phyloP scores from a whole-genome alignment of 2,113 vertebrate species.

The Dasypus novemcinctus region DNA sequence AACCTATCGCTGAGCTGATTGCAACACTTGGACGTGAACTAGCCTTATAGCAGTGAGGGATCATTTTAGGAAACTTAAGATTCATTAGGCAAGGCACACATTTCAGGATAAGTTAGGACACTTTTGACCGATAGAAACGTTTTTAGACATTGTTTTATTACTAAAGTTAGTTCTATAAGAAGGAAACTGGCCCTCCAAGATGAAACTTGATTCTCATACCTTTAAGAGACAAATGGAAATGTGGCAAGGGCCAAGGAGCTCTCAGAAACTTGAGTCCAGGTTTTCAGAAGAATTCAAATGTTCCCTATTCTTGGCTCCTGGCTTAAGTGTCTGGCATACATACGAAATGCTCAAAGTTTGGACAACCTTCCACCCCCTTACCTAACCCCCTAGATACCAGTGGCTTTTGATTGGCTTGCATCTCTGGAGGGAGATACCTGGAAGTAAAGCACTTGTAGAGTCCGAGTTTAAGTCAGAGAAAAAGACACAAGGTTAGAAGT shows the following conservation, averaged over 20 bases:
- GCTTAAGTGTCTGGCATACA: not conserved
- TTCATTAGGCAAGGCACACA: not conserved
- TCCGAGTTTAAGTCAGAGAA: not conserved
- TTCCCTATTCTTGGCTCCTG: not conserved
- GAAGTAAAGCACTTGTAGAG: not conserved
- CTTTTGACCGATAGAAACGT: too few species aligned
- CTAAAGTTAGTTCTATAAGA: not conserved
- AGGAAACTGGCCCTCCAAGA: not conserved
- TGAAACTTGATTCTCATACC: not conserved
- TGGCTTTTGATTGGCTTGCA: not conserved
- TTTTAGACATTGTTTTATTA: not conserved
- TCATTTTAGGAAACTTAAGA: not conserved
- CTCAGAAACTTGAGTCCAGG: not conserved
- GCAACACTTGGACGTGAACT: too few species aligned
- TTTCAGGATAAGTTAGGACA: not conserved
- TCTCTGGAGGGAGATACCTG: not conserved
- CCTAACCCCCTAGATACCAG: not conserved
- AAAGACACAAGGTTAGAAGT: not conserved
- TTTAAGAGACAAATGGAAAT: not conserved
- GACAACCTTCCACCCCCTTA: not conserved
- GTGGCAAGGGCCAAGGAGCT: not conserved
- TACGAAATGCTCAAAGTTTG: not conserved
- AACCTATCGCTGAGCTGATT: too few species aligned
- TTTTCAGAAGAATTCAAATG: not conserved
- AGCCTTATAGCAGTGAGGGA: not conserved